These are phyloP conservation scores for Drosophila borborema DNA, from an alignment of 2,888 invertebrate genomes.

Conservation along the genomic window DNA sequence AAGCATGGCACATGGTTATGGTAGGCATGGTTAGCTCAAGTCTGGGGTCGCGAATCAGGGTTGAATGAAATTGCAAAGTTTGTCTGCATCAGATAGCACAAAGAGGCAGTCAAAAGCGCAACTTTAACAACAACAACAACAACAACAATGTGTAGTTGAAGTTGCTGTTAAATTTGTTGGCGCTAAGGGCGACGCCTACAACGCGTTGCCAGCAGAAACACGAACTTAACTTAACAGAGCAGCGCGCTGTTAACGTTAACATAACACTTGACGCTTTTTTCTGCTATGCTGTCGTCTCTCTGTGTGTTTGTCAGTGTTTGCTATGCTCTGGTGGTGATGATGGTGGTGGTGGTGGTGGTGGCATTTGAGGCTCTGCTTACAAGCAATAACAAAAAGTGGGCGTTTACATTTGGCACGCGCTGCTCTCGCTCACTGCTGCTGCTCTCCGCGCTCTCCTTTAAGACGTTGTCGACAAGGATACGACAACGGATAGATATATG, in stretches of 20 bases:
- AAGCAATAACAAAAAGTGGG: conserved; percentile 71
- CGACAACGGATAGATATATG: conserved; percentile 29
- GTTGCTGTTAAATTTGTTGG: conserved; percentile 14
- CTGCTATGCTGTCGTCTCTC: conserved; percentile 26
- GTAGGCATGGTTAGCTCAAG: neutral
- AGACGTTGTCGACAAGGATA: conserved; percentile 52
- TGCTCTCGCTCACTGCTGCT: conserved; percentile 48
- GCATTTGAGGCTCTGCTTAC: conserved; percentile 48
- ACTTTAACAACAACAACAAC: conserved; percentile 24
- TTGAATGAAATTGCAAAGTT: too few relatives aligned
- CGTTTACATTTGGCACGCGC: conserved; percentile 66
- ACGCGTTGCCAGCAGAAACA: conserved; percentile 25
- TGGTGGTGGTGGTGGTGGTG: conserved; percentile 48
- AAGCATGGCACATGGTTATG: conserved; percentile 40
- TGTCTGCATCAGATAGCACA: conserved; percentile 72
- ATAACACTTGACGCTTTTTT: conserved; percentile 46
- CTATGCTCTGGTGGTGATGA: conserved; percentile 23
- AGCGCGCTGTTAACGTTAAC: conserved; percentile 51
- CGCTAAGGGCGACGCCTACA: conserved; percentile 63
- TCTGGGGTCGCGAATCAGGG: too few relatives aligned
- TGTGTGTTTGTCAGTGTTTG: conserved; percentile 17
- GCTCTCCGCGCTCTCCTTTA: conserved; percentile 45
- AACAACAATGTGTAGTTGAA: conserved; percentile 5
- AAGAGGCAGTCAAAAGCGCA: conserved; percentile 46
- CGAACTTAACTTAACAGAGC: conserved; percentile 50